Evolutionary conservation across 2,113 vertebrate genomes (phyloP), one percentile per base, ranked within the genome.

Genomic region (Urocynchramus pylzowi): DNA sequence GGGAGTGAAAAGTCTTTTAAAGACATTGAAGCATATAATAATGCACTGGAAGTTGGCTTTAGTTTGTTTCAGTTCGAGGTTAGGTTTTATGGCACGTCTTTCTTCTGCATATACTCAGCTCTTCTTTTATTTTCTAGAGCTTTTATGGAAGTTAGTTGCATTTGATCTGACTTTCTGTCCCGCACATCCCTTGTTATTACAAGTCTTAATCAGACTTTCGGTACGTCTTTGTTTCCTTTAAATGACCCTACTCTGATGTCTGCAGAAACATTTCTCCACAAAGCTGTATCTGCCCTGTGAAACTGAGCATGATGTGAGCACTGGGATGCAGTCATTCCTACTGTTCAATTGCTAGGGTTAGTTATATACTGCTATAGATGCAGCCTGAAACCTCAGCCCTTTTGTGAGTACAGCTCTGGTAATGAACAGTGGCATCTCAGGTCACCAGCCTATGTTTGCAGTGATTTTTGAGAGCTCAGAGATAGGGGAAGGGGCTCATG

Each of bases 1-100:
- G 65, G 52, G 65, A 71, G 50, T 84, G 85, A 96, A 97, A 87
- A 96, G 73, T 81, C 87, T 50, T 94, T 91, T 61, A 82, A 93
- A 96, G 84, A 89, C 78, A 77, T 11, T 1, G 30, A 79, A 87
- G 71, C 42, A 24, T 80, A 28, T 71, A 82, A 78, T 92, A 83
- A 93, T 31, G n/a, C 77, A 23, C 61, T 87, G 50, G 59, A 89
- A 94, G 54, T 79, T 1, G 0, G 52, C 63, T 90, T 95, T 68
- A 81, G 67, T 90, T 95, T 93, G 60, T 90, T 10, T 93, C 27
- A 33, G 41, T 81, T 92, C 85, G 92, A 94, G 88, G 80, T 91
- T 77, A 74, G 31, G 24, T 61, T 90, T 91, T 86, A 82, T 42
- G 24, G 33, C 35, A 68, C 16, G 27, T 84, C 31, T 60, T 87